These are phyloP conservation scores for Phoebastria nigripes DNA, from an alignment of 2,797 vertebrate species.

Conservation along the genomic window DNA sequence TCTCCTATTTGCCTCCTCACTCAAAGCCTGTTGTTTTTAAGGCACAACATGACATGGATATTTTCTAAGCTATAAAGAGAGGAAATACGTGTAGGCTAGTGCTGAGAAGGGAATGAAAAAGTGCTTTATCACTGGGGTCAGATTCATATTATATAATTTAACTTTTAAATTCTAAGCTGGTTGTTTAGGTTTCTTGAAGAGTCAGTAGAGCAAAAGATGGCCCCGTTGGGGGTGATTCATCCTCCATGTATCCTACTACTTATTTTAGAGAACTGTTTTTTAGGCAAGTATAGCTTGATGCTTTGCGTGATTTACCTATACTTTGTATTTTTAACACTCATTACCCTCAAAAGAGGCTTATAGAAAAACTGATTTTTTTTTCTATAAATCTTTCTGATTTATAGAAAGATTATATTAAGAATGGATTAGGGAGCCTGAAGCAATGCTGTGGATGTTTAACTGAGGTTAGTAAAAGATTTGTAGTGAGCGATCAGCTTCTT, in stretches of 20 bases:
- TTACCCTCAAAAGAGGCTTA: neutral
- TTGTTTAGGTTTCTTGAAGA: neutral
- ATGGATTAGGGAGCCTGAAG: neutral
- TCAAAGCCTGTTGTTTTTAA: neutral
- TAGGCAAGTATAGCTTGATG: neutral
- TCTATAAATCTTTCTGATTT: neutral
- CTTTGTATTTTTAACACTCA: neutral
- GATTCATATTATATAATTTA: neutral
- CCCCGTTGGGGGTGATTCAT: neutral
- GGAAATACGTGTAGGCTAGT: accelerated
- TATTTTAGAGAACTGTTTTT: neutral
- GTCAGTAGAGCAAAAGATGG: neutral
- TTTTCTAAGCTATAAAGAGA: neutral
- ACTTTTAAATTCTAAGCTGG: neutral
- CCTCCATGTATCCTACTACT: neutral
- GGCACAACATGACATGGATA: neutral
- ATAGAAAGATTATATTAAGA: neutral
- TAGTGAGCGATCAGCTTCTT: neutral
- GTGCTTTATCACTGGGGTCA: neutral
- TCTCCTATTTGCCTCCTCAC: neutral
- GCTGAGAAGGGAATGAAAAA: neutral
- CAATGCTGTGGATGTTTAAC: neutral
- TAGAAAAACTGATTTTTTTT: accelerated
- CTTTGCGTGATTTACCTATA: neutral
- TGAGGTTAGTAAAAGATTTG: neutral